Base-by-base conservation (phyloP, 2,113 vertebrate genomes). In the Leuciscus idus region DNA sequence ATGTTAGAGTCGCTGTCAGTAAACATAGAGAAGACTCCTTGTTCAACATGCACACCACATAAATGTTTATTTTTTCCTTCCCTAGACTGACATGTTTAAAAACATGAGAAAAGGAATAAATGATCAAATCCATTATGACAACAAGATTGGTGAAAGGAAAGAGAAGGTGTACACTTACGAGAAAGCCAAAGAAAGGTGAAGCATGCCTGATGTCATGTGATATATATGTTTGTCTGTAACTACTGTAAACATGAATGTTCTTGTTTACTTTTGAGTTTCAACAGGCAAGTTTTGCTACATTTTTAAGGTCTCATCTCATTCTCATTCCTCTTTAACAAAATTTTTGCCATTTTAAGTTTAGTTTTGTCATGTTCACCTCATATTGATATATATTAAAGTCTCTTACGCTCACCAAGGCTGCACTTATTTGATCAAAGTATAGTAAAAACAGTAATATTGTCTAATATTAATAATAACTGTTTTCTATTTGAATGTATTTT, bases 121-220 rank as follows among this genome's bases (percentile, higher is more conserved):
- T 48, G 90, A 86, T 68, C 50, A 91, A 81, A 81, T 98, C 52
- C 89, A 91, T 61, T 90, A 92, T 88, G 95, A 95, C 73, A 93
- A 93, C 66, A 92, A 89, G 83, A 84, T 83, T 8, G 52, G 89
- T 72, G 92, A 91, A 52, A 91, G 91, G 87, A 91, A 90, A 72
- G 82, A 74, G 1, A 93, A 86, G 75, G 95, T 95, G 50, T 89
- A 93, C 87, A 95, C 94, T 6, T 94, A 90, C 0, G 88, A 96
- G 86, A 94, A 94, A 43, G 94, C 96, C 26, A 77, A 96, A 68
- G 92, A 96, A 88, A 93, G 95, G 94, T 93, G 82, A 50, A 48
- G 23, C 28, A 64, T 83, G 2, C 48, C 10, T 70, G 36, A 23
- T 15, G 0, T 57, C 19, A 57, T 57, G 0, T 57, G 19, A 57